Base-by-base conservation (phyloP, 2,888 invertebrate genomes). In the Drosophila silvestris region DNA sequence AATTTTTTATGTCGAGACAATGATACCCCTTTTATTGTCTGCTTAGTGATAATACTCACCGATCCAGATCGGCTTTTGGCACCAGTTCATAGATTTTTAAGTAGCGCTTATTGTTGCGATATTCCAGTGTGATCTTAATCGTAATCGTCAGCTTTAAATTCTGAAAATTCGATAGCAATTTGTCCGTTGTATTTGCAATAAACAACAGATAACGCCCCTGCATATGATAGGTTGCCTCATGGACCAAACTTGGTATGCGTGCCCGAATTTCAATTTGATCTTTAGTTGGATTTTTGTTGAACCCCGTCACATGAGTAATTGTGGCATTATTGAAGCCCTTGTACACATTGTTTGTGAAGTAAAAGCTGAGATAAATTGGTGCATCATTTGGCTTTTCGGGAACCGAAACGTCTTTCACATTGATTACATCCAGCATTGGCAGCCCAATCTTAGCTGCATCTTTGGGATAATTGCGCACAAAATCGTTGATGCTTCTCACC, bases 301-400 rank as follows among this genome's bases (percentile, higher is more conserved):
- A 91, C 10, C 90, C 91, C 39, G 83, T 58, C 4, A 84, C 74
- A 9, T 66, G 57, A 28, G 75, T 78, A 6, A 89, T 60, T 0
- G 77, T 87, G 28, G 81, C 70, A 59, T 81, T 83, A 39, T 84
- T 74, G 5, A 87, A 72, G 2, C 89, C 90, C 16, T 22, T 56
- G 6, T 53, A 53, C 0, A 77, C 68, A 44, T 58, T 56, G 39
- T 86, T 57, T 9, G 41, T 65, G 26, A 64, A 57, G 7, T 54
- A 7, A 37, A 82, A 78, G 7, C 26, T 53, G 0, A 76, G 10
- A 86, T 80, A 85, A 30, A 83, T 39, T 2, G 79, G 51, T 3
- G 68, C 76, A 0, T 22, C 14, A 1, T 37, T 7, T 14, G 69
- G 22, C 0, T 37, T 44, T 16, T 79, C 56, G 10, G 69, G 16